Conservation (phyloP, 2,113 vertebrate genomes). For the Elephas maximus region DNA sequence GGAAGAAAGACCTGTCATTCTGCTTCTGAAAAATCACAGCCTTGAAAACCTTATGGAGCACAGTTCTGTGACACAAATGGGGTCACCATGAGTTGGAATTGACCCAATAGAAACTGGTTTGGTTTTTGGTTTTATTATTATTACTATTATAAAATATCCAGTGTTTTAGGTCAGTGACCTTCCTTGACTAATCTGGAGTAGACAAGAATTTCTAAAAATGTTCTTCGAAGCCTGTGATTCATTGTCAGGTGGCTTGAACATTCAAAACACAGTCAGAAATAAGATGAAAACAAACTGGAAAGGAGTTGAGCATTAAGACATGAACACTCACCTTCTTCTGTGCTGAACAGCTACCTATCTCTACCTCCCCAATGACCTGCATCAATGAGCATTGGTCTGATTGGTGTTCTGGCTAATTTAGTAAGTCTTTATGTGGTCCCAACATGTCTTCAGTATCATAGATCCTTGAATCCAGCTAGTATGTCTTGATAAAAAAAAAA, state of each 20-base stretch:
- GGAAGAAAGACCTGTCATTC: not conserved
- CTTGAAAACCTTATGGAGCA: not conserved
- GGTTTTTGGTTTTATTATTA: not conserved
- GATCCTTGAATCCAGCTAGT: no score
- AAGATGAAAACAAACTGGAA: not conserved
- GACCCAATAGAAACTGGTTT: not conserved
- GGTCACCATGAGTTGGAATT: not conserved
- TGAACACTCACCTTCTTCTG: rapidly evolving
- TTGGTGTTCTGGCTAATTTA: not conserved
- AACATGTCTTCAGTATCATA: not conserved
- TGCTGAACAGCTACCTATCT: no score
- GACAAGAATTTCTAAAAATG: not conserved
- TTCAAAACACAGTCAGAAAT: not conserved
- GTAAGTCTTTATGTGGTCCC: not conserved
- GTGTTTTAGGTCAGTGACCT: not conserved
- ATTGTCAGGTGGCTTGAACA: no score
- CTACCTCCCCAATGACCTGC: rapidly evolving
- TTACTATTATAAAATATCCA: not conserved
- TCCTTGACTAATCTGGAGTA: not conserved
- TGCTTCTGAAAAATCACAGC: not conserved
- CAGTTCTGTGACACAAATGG: not conserved
- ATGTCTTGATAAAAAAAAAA: no score
- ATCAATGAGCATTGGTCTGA: rapidly evolving
- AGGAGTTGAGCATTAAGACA: rapidly evolving
- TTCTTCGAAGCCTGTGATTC: rapidly evolving